Conservation (phyloP, 23 tunicate genomes). For the Ascidia mentula region DNA sequence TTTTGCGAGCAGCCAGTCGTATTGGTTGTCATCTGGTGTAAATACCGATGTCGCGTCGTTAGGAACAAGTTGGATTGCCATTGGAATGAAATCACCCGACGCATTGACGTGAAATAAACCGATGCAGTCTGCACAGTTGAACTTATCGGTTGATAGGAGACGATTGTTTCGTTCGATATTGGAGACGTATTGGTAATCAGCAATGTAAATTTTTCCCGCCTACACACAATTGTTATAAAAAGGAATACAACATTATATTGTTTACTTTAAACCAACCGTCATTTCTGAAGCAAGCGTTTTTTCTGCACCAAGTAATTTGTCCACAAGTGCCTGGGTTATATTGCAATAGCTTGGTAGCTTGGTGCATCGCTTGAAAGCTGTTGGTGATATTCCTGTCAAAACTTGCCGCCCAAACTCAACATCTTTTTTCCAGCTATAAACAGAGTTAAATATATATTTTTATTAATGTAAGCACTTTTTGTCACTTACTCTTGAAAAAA, state of each 20-base stretch:
- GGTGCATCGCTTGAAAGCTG: conserved; percentile 33
- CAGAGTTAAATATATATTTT: background rate
- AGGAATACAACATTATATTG: background rate
- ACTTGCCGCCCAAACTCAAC: conserved; percentile 76
- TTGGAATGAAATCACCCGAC: conserved; percentile 38
- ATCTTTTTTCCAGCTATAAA: conserved; percentile 61
- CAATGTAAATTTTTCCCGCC: conserved; percentile 54
- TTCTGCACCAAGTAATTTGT: background rate
- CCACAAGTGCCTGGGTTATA: conserved; percentile 21
- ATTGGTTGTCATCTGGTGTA: conserved; percentile 39
- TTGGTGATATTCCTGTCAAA: conserved; percentile 46
- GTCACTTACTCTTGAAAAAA: conserved; percentile 13
- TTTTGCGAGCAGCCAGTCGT: conserved; percentile 77
- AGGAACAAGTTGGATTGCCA: conserved; percentile 67
- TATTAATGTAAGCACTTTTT: background rate
- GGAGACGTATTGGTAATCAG: conserved; percentile 13
- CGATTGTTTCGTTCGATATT: conserved; percentile 18
- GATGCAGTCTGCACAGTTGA: conserved; percentile 44
- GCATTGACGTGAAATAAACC: conserved; percentile 37
- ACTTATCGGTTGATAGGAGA: background rate
- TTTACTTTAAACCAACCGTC: too few relatives aligned
- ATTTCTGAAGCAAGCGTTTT: conserved; percentile 35
- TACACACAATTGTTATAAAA: background rate
- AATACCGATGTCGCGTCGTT: conserved; percentile 31
- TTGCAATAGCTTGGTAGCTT: conserved; percentile 32